Conservation (phyloP, 1,140 invertebrate genomes). For the Limonius californicus region DNA sequence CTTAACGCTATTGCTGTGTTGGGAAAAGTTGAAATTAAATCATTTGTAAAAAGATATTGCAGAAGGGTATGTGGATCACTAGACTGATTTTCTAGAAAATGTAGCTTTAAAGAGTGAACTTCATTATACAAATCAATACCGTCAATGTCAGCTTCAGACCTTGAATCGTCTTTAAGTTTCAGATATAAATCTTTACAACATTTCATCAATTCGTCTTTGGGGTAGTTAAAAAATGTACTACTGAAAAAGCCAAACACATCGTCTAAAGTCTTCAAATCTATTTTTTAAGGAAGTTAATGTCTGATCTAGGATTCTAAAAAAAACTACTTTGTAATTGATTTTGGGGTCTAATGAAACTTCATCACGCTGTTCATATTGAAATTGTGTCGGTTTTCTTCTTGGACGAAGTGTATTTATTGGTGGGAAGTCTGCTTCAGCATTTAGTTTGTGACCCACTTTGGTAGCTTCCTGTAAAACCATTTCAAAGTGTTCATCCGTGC, state of each 20-base stretch:
- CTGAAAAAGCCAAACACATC: slow-evolving; percentile 4
- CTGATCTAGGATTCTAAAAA: slow-evolving; percentile 9
- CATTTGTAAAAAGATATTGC: slow-evolving; percentile 9
- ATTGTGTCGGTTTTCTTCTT: slow-evolving; percentile 21
- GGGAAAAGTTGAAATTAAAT: background rate
- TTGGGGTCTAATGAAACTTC: slow-evolving; percentile 22
- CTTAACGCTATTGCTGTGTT: background rate
- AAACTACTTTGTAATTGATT: slow-evolving; percentile 21
- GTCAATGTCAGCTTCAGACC: slow-evolving; percentile 21
- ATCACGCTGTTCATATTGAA: slow-evolving; percentile 26
- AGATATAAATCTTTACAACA: slow-evolving; percentile 15
- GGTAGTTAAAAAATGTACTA: slow-evolving; percentile 17
- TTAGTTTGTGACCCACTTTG: slow-evolving; percentile 22
- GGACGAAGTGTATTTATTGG: slow-evolving; percentile 23
- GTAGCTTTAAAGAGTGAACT: slow-evolving; percentile 6
- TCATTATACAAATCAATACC: slow-evolving; percentile 21
- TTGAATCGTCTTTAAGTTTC: slow-evolving; percentile 16
- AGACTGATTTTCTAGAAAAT: slow-evolving; percentile 16
- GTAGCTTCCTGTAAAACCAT: slow-evolving; percentile 23
- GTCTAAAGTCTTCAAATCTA: slow-evolving; percentile 18
- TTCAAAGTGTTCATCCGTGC: slow-evolving; percentile 26
- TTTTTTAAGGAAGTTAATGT: slow-evolving; percentile 20
- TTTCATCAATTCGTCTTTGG: slow-evolving; percentile 13
- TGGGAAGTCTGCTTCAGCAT: slow-evolving; percentile 11
- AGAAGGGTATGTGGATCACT: slow-evolving; percentile 3